phyloP scores from a whole-genome alignment of 1,140 invertebrate species.

The Drosophila ercepeae region DNA sequence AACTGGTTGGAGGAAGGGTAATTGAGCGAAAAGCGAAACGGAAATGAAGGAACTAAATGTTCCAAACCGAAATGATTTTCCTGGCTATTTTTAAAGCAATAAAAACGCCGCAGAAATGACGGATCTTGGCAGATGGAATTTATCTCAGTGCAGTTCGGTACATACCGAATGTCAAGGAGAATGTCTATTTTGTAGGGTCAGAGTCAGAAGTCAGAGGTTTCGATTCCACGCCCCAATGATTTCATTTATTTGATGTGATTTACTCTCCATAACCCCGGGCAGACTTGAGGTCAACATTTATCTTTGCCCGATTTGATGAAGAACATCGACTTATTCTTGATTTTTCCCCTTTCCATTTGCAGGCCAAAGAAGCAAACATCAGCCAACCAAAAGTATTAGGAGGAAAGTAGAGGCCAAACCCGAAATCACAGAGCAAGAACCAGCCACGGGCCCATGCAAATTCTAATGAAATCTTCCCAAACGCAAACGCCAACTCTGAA shows the following conservation, averaged over 20 bases:
- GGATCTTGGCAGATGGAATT: neutral
- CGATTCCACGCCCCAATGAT: slow-evolving; percentile 26
- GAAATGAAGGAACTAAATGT: slow-evolving; percentile 49
- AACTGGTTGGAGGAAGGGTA: slow-evolving; percentile 11
- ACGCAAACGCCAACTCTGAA: neutral
- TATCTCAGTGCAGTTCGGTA: slow-evolving; percentile 21
- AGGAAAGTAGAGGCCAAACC: slow-evolving; percentile 46
- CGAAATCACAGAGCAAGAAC: slow-evolving; percentile 25
- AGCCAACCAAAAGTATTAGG: slow-evolving; percentile 31
- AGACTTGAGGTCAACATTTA: slow-evolving; percentile 46
- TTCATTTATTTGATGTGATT: slow-evolving; percentile 29
- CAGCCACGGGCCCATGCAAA: slow-evolving; percentile 57
- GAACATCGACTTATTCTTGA: slow-evolving; percentile 35
- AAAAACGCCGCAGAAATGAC: neutral
- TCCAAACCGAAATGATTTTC: slow-evolving; percentile 26
- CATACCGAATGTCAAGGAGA: slow-evolving; percentile 56
- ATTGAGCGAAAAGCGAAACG: slow-evolving; percentile 39
- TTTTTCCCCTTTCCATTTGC: slow-evolving; percentile 31
- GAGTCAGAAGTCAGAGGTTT: slow-evolving; percentile 21
- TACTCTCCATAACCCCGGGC: slow-evolving; percentile 17
- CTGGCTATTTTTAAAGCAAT: slow-evolving; percentile 26
- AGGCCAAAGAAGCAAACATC: slow-evolving; percentile 39
- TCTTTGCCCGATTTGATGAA: slow-evolving; percentile 45
- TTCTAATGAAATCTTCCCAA: slow-evolving; percentile 37
- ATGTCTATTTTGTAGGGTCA: slow-evolving; percentile 5